These are phyloP conservation scores for Chiloscyllium plagiosum DNA, from an alignment of 2,113 vertebrate species.

Conservation along the genomic window DNA sequence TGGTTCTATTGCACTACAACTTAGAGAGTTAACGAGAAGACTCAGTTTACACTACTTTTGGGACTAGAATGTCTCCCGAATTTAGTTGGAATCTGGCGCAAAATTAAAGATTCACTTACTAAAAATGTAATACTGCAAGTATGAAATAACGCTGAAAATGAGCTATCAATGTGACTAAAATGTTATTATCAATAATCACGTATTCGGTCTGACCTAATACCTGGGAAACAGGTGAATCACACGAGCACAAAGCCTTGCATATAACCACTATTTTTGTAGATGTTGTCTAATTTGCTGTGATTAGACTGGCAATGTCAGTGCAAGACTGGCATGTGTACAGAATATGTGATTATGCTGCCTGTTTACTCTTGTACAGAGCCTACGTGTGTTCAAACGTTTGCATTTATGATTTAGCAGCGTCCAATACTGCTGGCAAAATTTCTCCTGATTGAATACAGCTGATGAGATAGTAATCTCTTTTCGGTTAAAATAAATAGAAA, in stretches of 20 bases:
- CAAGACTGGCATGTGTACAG: background rate
- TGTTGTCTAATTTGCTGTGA: background rate
- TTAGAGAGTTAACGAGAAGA: background rate
- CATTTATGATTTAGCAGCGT: constrained; percentile 7
- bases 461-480: background rate
- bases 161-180: background rate
- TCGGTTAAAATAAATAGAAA: background rate
- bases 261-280: background rate
- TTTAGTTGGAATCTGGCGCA: background rate
- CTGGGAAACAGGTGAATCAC: background rate
- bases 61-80: background rate
- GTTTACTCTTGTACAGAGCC: background rate
- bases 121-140: background rate
- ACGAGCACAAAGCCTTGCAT: background rate
- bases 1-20: background rate
- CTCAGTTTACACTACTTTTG: too few species aligned
- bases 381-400: background rate
- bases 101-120: background rate
- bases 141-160: background rate
- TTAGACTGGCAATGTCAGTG: background rate
- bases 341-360: background rate
- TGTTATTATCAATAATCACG: background rate
- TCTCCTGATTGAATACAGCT: background rate
- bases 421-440: background rate
- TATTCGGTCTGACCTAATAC: background rate